phyloP scores from a whole-genome alignment of 2,888 invertebrate genomes.

The Mimumesa dahlbomi region DNA sequence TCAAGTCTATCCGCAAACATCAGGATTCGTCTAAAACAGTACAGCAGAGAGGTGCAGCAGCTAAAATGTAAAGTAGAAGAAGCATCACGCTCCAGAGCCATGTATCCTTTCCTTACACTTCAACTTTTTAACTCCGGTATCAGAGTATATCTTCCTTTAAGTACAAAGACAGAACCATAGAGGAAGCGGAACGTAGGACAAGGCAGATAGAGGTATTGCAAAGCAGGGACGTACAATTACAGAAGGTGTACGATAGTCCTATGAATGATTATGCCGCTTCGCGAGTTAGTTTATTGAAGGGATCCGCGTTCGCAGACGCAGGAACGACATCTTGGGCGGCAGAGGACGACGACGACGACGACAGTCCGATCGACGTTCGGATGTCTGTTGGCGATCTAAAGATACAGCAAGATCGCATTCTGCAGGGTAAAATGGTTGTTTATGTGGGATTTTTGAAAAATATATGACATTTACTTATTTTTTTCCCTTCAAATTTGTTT shows the following conservation, averaged over 20 bases:
- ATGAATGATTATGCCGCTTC: constrained; percentile 73
- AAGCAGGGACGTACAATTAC: constrained; percentile 83
- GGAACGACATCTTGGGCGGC: constrained; percentile 80
- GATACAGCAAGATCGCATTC: constrained; percentile 83
- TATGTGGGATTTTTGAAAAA: too few species aligned
- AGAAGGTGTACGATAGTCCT: constrained; percentile 81
- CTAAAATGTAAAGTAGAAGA: constrained; percentile 83
- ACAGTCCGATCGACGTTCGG: constrained; percentile 79
- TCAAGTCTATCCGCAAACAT: constrained; percentile 83
- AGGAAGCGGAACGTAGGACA: constrained; percentile 84
- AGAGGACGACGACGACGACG: constrained; percentile 79
- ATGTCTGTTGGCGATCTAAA: constrained; percentile 82
- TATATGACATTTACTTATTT: too few species aligned
- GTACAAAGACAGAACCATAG: constrained; percentile 81
- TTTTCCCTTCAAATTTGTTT: constrained; percentile 58
- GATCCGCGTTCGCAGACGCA: constrained; percentile 79
- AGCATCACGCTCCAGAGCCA: constrained; percentile 78
- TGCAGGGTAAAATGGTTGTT: too few species aligned
- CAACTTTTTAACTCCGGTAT: background rate
- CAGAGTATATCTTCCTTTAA: constrained; percentile 66
- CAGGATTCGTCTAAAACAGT: constrained; percentile 84
- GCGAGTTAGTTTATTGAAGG: constrained; percentile 75
- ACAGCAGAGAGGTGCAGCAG: constrained; percentile 83
- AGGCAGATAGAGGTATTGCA: constrained; percentile 84
- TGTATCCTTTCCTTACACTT: constrained; percentile 78